A percentile compares a stretch with the other conserved stretches of the same genome.
Evolutionary conservation across 2,797 vertebrate species (phyloP).

Genomic region (Myioborus melanocephalus): DNA sequence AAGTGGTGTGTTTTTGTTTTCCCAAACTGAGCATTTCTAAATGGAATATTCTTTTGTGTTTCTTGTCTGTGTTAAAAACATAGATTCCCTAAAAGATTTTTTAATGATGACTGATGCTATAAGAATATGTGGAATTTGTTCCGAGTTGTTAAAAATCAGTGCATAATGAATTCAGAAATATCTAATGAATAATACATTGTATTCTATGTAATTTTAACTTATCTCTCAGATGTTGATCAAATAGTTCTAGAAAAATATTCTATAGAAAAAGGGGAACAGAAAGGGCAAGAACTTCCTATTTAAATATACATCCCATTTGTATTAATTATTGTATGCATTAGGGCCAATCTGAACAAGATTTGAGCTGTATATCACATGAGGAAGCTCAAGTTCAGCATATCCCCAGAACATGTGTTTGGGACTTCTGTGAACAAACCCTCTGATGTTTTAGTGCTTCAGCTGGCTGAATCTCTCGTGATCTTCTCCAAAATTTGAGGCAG

Average conservation of each 20-base stretch:
- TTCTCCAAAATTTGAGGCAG: background rate
- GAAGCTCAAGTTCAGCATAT: background rate
- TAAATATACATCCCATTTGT: background rate
- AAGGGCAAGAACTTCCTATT: background rate
- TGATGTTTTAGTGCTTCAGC: background rate
- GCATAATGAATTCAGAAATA: slow-evolving; percentile 1
- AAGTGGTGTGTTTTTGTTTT: background rate
- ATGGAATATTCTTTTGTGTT: background rate
- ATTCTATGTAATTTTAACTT: background rate
- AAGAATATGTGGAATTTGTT: background rate
- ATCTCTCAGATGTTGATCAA: background rate
- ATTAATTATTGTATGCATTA: background rate
- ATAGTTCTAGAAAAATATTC: background rate
- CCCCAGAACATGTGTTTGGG: background rate
- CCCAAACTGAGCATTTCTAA: background rate
- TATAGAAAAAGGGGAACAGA: background rate
- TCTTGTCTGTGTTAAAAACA: background rate
- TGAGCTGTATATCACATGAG: background rate
- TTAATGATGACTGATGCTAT: background rate
- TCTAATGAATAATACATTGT: background rate
- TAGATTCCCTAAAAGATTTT: background rate
- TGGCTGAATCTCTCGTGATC: background rate
- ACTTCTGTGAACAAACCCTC: background rate
- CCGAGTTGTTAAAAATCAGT: background rate
- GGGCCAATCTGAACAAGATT: background rate